Percentiles rank a stretch among this genome's conserved stretches.
phyloP scores from a whole-genome alignment of 2,888 invertebrate species.

The Hypomecis punctinalis region DNA sequence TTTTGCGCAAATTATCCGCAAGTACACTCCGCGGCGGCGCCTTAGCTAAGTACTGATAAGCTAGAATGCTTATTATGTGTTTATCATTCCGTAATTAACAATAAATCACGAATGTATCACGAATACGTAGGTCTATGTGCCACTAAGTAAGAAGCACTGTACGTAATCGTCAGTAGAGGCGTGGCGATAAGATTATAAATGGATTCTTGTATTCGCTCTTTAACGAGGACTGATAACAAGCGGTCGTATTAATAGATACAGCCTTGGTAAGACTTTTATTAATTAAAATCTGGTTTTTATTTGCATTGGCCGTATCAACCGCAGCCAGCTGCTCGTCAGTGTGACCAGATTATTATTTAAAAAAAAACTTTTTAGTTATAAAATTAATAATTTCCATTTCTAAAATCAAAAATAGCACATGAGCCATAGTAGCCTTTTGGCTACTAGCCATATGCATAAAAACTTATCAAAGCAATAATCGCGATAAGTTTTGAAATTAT shows the following conservation, averaged over 20 bases:
- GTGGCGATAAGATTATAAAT: constrained; percentile 58
- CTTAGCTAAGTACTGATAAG: constrained; percentile 8
- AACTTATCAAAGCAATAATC: no score
- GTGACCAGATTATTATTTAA: no score
- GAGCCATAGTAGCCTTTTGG: no score
- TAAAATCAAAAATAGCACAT: no score
- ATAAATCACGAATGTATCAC: constrained; percentile 32
- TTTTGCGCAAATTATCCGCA: neutral
- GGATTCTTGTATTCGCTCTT: constrained; percentile 43
- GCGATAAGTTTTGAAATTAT: no score
- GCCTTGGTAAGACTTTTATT: constrained; percentile 15
- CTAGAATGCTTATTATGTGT: neutral
- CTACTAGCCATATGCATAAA: no score
- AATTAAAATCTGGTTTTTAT: neutral
- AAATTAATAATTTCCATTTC: no score
- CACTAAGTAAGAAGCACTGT: constrained; percentile 38
- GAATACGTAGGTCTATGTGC: constrained; percentile 19
- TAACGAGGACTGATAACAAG: constrained; percentile 36
- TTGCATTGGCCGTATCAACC: neutral
- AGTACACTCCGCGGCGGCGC: neutral
- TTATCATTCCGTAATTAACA: constrained; percentile 30
- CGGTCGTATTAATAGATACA: constrained; percentile 24
- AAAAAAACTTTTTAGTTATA: no score
- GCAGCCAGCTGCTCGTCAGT: no score
- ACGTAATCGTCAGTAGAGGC: constrained; percentile 54